These are phyloP conservation scores for Ormyrus pomaceus DNA, from an alignment of 2,888 invertebrate species.

Conservation along the genomic window DNA sequence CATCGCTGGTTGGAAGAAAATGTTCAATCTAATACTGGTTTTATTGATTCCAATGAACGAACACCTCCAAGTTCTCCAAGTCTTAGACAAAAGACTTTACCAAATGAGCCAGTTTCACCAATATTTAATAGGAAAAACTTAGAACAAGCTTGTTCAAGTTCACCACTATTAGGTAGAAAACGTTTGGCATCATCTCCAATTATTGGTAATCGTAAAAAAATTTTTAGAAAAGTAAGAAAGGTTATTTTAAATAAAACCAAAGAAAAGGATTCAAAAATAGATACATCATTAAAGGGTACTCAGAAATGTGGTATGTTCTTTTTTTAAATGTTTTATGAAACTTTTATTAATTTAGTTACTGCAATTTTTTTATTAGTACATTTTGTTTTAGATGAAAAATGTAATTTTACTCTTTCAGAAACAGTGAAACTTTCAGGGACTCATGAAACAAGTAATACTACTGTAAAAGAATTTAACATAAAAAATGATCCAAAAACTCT, in stretches of 20 bases:
- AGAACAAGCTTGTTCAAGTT: not conserved
- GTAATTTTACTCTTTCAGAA: slow-evolving; percentile 1
- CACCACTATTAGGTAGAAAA: slow-evolving; percentile 45
- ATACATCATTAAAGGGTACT: not conserved
- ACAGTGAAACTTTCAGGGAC: not conserved
- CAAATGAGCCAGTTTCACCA: not conserved
- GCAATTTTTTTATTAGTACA: too few species aligned
- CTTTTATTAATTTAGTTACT: too few species aligned
- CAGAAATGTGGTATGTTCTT: not conserved
- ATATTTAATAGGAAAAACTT: not conserved
- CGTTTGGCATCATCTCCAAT: slow-evolving; percentile 40
- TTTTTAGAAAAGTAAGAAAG: slow-evolving; percentile 21
- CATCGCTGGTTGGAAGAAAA: slow-evolving; percentile 38
- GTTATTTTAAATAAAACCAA: not conserved
- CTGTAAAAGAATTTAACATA: not conserved
- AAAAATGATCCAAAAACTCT: not conserved
- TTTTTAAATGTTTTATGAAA: not conserved
- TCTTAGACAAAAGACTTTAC: not conserved
- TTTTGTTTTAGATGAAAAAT: slow-evolving; percentile 24
- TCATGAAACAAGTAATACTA: slow-evolving; percentile 8
- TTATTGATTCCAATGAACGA: not conserved
- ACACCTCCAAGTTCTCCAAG: not conserved
- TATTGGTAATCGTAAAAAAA: slow-evolving; percentile 27
- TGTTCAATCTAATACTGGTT: not conserved
- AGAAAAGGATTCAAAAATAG: not conserved